Evolutionary conservation across 2,888 invertebrate species (phyloP).

Genomic region (Patella pellucida): DNA sequence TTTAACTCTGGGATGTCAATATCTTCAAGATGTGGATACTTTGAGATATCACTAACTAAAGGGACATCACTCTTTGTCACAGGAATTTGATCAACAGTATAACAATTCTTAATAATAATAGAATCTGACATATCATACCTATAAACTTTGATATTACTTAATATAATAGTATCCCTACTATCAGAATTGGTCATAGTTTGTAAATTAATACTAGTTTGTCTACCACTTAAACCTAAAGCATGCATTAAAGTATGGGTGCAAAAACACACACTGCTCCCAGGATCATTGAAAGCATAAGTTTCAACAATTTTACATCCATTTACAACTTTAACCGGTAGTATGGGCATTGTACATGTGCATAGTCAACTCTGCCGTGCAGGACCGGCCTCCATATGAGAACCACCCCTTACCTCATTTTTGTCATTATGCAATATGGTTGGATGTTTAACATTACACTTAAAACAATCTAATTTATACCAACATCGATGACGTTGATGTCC

Average conservation of each 20-base stretch:
- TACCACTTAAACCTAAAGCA: constrained; percentile 2
- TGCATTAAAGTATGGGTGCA: constrained; percentile 14
- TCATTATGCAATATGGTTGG: not conserved
- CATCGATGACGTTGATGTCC: not conserved
- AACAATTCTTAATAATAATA: not conserved
- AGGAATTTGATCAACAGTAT: not conserved
- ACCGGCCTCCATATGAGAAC: constrained; percentile 1
- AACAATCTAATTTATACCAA: not conserved
- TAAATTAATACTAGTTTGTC: constrained; percentile 11
- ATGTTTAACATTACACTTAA: not conserved
- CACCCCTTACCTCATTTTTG: not conserved
- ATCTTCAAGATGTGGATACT: not conserved
- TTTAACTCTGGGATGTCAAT: constrained; percentile 2
- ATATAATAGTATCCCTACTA: not conserved
- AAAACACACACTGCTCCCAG: constrained; percentile 21
- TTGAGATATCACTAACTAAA: not conserved
- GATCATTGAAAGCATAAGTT: constrained; percentile 25
- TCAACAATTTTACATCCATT: not conserved
- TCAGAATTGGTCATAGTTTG: constrained; percentile 18
- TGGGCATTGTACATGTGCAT: constrained; percentile 21
- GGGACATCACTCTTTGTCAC: not conserved
- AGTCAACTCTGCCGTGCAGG: constrained; percentile 8
- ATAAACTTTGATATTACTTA: not conserved
- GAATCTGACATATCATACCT: too few relatives aligned
- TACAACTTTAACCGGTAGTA: constrained; percentile 21